phyloP scores from a whole-genome alignment of 2,113 vertebrate genomes.

The Mus pahari region DNA sequence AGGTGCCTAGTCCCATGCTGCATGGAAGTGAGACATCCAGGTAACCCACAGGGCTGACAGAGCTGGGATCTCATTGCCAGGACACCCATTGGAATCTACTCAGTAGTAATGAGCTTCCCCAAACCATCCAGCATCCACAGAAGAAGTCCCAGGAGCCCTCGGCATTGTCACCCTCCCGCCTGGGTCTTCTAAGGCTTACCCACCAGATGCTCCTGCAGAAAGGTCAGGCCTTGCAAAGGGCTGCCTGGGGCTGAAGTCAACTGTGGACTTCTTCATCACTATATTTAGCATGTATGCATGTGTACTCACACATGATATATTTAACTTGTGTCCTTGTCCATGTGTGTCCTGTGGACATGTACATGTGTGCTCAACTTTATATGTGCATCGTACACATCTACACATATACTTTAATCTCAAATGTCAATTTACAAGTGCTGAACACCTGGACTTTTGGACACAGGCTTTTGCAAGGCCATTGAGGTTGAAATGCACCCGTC shows the following conservation, averaged over 20 bases:
- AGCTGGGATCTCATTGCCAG: not conserved
- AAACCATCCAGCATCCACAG: not conserved
- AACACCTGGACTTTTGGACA: not conserved
- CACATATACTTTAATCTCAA: not conserved
- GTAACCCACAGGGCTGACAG: not conserved
- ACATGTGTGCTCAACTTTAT: not conserved
- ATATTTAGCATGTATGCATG: not conserved
- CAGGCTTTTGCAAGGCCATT: not conserved
- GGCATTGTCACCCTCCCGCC: not conserved
- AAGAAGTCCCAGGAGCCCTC: not conserved
- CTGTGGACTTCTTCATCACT: not conserved
- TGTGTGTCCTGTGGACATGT: not conserved
- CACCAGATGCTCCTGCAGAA: not conserved
- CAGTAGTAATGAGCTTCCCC: not conserved
- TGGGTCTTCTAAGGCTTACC: not conserved
- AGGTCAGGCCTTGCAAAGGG: not conserved
- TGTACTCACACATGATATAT: not conserved
- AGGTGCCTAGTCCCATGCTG: not conserved
- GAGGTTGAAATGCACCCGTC: not conserved
- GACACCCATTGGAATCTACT: not conserved
- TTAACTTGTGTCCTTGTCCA: not conserved
- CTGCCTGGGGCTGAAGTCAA: not conserved
- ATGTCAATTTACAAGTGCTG: not conserved
- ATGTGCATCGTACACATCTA: not conserved
- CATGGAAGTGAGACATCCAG: not conserved